phyloP scores from a whole-genome alignment of 2,888 invertebrate species.

The Gymnocheta viridis region DNA sequence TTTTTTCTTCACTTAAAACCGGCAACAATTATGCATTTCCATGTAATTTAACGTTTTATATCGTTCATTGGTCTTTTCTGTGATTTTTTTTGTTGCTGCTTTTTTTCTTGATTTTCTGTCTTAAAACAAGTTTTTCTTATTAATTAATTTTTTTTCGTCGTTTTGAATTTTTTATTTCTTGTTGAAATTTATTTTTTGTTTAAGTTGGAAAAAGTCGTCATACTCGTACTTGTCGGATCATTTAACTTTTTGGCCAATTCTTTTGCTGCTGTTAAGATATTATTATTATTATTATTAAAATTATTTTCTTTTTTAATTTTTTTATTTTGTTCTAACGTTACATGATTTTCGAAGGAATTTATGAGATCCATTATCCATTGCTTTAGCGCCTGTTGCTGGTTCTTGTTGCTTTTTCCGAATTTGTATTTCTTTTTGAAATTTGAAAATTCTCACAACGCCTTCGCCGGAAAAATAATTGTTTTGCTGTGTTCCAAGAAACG shows the following conservation, averaged over 20 bases:
- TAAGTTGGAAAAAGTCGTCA: slow-evolving; percentile 25
- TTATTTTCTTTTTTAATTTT: not conserved
- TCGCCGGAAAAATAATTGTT: slow-evolving; percentile 50
- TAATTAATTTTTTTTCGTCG: slow-evolving; percentile 50
- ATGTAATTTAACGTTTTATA: slow-evolving; percentile 62
- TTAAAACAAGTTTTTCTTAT: slow-evolving; percentile 67
- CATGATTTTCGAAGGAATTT: slow-evolving; percentile 65
- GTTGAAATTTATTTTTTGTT: slow-evolving; percentile 14
- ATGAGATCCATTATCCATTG: slow-evolving; percentile 38
- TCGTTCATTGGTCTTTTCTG: slow-evolving; percentile 60
- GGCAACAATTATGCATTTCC: slow-evolving; percentile 66
- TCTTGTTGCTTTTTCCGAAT: slow-evolving; percentile 12
- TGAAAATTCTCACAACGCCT: slow-evolving; percentile 66
- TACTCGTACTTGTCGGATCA: slow-evolving; percentile 38
- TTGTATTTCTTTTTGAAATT: slow-evolving; percentile 7
- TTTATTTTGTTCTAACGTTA: slow-evolving; percentile 56
- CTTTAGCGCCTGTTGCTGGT: slow-evolving; percentile 60
- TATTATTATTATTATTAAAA: not conserved
- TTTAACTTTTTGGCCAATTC: slow-evolving; percentile 51
- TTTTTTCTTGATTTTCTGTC: slow-evolving; percentile 18
- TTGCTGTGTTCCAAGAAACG: slow-evolving; percentile 53
- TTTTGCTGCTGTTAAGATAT: slow-evolving; percentile 26
- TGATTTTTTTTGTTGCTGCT: slow-evolving; percentile 4
- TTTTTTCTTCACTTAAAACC: slow-evolving; percentile 68
- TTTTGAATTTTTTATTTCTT: slow-evolving; percentile 13